Conservation (phyloP, 2,888 invertebrate species). For the Endomychus coccineus region DNA sequence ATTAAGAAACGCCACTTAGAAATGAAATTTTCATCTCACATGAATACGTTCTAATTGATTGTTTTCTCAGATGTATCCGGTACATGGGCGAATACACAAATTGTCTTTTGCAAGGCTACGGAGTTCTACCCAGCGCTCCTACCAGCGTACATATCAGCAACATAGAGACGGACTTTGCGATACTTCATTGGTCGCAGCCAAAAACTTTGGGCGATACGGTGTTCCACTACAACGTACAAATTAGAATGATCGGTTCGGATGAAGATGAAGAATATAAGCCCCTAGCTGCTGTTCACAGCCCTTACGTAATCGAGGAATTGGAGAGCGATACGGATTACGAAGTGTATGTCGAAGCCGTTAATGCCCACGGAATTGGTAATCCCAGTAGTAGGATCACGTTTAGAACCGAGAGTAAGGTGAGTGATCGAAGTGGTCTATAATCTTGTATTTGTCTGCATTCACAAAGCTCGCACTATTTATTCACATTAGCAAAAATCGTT, state of each 20-base stretch:
- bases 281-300: slow-evolving; percentile 51
- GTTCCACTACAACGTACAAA: slow-evolving; percentile 44
- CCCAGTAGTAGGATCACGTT: slow-evolving; percentile 70
- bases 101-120: slow-evolving; percentile 78
- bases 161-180: slow-evolving; percentile 67
- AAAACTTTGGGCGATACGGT: slow-evolving; percentile 65
- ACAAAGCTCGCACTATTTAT: no score
- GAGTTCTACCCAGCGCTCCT: slow-evolving; percentile 71
- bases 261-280: slow-evolving; percentile 41
- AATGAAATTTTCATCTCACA: no score
- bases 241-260: slow-evolving; percentile 33
- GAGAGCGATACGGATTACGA: slow-evolving; percentile 71
- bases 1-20: no score
- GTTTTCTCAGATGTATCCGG: slow-evolving; percentile 57
- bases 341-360: slow-evolving; percentile 71
- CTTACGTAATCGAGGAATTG: slow-evolving; percentile 67
- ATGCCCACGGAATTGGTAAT: slow-evolving; percentile 70
- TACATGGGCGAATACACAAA: slow-evolving; percentile 76
- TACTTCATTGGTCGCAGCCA: slow-evolving; percentile 72
- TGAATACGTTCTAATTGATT: background rate
- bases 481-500: no score
- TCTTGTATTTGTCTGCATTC: no score
- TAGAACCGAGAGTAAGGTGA: slow-evolving; percentile 62
- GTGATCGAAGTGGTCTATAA: no score
- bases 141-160: slow-evolving; percentile 62